Conservation (phyloP, 2,797 vertebrate species). For the Rhodeus uyekii region DNA sequence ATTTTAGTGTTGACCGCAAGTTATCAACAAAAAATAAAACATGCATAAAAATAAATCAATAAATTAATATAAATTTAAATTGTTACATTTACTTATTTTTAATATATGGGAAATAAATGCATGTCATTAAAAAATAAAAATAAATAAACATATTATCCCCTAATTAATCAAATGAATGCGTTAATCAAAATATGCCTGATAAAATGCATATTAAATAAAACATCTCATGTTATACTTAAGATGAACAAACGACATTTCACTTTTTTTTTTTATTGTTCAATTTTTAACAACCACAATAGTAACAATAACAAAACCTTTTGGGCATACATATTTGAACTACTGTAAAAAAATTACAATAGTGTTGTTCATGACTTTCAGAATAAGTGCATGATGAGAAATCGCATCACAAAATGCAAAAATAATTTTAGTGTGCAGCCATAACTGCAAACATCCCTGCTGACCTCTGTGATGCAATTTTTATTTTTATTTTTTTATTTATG, state of each 20-base stretch:
- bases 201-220: not conserved
- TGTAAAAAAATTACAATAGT: not conserved
- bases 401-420: not conserved
- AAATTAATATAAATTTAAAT: not conserved
- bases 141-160: too few relatives aligned
- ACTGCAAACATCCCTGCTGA: not conserved
- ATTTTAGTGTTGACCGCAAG: not conserved
- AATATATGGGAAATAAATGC: not conserved
- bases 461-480: not conserved
- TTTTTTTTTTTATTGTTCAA: not conserved
- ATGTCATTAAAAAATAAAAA: too few relatives aligned
- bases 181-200: not conserved
- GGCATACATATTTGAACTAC: not conserved
- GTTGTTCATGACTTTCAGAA: not conserved
- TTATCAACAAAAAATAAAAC: too few relatives aligned
- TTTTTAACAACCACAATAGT: too few relatives aligned
- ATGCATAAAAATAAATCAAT: too few relatives aligned
- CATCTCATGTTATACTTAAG: not conserved
- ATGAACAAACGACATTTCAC: not conserved
- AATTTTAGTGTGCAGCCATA: not conserved
- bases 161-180: too few relatives aligned
- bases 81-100: not conserved
- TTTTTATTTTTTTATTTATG: constrained; percentile 20
- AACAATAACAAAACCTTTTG: too few relatives aligned
- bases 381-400: not conserved